phyloP scores from a whole-genome alignment of 2,113 vertebrate genomes.

The Dipodomys stephensi region DNA sequence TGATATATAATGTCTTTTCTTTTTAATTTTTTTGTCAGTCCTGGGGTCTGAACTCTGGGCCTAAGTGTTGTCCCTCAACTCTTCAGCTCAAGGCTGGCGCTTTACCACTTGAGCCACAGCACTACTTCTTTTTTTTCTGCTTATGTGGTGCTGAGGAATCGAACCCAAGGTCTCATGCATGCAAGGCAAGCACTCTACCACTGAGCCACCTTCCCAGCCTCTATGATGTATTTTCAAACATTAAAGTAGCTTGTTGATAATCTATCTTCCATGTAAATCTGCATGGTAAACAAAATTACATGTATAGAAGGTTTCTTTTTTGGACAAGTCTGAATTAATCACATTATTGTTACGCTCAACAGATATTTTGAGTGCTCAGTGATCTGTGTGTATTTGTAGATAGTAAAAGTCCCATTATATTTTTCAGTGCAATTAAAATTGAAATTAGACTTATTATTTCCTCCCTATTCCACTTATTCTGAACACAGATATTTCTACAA shows the following conservation, averaged over 20 bases:
- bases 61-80: no score
- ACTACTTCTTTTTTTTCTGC: no score
- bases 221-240: neutral
- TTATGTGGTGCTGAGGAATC: no score
- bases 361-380: neutral
- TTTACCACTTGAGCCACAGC: no score
- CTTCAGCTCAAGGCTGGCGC: no score
- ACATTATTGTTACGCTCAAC: neutral
- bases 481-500: neutral
- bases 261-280: neutral
- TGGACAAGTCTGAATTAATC: neutral
- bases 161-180: no score
- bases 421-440: neutral
- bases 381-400: neutral
- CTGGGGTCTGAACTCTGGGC: no score
- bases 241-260: neutral
- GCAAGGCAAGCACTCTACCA: no score
- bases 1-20: neutral
- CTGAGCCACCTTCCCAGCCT: no score
- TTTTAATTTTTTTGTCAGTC: no score
- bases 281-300: neutral
- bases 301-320: neutral
- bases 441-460: neutral
- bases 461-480: neutral
- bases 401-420: conserved; percentile 16